These are phyloP conservation scores for Gastracanthus pulcherrimus DNA, from an alignment of 2,888 invertebrate genomes.

Conservation along the genomic window DNA sequence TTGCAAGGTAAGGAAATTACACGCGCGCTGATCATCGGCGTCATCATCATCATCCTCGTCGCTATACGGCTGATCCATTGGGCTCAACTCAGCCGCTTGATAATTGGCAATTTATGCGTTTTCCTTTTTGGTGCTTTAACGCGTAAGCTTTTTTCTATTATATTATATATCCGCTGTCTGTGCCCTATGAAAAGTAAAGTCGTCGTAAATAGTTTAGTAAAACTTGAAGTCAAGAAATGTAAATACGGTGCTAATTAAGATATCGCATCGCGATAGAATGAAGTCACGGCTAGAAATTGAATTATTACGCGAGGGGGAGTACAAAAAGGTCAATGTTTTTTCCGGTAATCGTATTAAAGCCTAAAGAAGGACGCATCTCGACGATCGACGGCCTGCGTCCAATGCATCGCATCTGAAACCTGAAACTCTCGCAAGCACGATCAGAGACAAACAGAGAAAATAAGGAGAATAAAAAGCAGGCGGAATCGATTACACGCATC, in stretches of 20 bases:
- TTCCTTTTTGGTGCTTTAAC: background rate
- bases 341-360: too few species aligned
- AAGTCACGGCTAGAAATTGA: background rate
- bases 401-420: background rate
- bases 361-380: too few species aligned
- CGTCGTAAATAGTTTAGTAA: too few species aligned
- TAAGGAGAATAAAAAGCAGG: background rate
- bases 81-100: background rate
- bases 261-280: too few species aligned
- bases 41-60: background rate
- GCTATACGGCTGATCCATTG: background rate
- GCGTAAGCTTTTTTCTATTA: background rate
- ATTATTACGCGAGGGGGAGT: background rate
- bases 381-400: background rate
- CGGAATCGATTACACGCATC: background rate
- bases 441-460: too few species aligned
- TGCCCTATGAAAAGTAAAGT: too few species aligned
- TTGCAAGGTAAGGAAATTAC: background rate
- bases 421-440: too few species aligned
- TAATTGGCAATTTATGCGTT: constrained; percentile 15
- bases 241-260: too few species aligned
- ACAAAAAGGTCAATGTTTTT: background rate
- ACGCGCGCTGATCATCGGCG: background rate
- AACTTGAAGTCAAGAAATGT: too few species aligned
- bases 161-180: too few species aligned